A percentile compares a stretch with the other conserved stretches of the same genome.
Conservation (phyloP, 2,113 vertebrate species). For the Calypte anna region DNA sequence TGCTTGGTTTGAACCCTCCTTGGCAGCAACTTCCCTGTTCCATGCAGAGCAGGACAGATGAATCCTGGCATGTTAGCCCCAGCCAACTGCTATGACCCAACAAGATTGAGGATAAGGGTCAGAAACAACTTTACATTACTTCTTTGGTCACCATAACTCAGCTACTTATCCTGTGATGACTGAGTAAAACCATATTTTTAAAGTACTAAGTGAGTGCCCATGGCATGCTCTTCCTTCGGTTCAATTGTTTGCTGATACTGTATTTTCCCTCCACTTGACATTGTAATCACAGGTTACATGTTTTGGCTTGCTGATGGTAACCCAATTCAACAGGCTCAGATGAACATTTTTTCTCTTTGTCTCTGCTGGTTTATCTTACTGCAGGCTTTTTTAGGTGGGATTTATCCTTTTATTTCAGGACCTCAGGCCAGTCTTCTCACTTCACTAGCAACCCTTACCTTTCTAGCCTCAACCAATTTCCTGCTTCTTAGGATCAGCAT, state of each 20-base stretch:
- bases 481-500: background rate
- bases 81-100: background rate
- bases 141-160: background rate
- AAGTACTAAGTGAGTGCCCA: background rate
- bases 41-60: background rate
- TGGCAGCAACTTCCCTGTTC: background rate
- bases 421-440: background rate
- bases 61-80: background rate
- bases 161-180: background rate
- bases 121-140: background rate
- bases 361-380: background rate
- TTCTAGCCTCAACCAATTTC: background rate
- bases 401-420: background rate
- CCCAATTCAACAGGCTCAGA: background rate
- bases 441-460: background rate
- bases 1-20: background rate
- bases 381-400: background rate
- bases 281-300: background rate
- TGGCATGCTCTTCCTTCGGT: background rate
- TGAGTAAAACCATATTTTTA: background rate
- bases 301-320: background rate
- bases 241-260: background rate
- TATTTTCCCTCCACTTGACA: background rate
- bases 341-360: accelerated
- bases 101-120: background rate